Evolutionary conservation across 2,113 vertebrate species (phyloP).

Genomic region (Cavia aperea): DNA sequence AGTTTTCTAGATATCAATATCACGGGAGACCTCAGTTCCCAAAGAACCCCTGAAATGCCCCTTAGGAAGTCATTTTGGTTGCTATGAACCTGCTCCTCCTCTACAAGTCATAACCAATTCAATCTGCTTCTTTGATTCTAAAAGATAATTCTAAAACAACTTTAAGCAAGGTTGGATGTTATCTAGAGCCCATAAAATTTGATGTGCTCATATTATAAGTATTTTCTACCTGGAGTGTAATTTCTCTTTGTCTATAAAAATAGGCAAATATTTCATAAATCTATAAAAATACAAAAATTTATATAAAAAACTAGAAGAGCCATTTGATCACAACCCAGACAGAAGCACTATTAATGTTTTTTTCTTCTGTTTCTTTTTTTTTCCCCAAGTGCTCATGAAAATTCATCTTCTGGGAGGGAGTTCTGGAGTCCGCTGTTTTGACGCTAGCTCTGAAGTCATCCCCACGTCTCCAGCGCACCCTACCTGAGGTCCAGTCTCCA

Average conservation of each 20-base stretch:
- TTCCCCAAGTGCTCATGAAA: background rate
- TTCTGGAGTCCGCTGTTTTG: background rate
- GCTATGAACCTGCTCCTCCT: background rate
- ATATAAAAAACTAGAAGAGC: background rate
- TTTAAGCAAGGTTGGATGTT: background rate
- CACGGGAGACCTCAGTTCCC: background rate
- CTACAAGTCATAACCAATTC: background rate
- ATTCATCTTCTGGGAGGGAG: background rate
- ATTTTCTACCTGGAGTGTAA: conserved; percentile 31
- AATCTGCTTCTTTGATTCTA: background rate
- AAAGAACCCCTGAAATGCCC: background rate
- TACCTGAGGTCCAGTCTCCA: conserved; percentile 98
- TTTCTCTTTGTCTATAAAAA: conserved; percentile 13
- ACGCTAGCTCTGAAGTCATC: background rate
- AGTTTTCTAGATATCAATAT: background rate
- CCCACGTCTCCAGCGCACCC: background rate
- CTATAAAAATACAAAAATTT: background rate
- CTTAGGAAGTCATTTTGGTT: background rate
- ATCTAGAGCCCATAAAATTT: background rate
- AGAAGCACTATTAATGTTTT: background rate
- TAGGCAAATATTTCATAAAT: too few relatives aligned
- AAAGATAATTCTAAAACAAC: background rate
- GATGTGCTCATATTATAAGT: background rate
- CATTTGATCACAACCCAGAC: background rate
- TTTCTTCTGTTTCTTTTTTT: background rate